Conservation (phyloP, 2,113 vertebrate species). For the Marmota monax region DNA sequence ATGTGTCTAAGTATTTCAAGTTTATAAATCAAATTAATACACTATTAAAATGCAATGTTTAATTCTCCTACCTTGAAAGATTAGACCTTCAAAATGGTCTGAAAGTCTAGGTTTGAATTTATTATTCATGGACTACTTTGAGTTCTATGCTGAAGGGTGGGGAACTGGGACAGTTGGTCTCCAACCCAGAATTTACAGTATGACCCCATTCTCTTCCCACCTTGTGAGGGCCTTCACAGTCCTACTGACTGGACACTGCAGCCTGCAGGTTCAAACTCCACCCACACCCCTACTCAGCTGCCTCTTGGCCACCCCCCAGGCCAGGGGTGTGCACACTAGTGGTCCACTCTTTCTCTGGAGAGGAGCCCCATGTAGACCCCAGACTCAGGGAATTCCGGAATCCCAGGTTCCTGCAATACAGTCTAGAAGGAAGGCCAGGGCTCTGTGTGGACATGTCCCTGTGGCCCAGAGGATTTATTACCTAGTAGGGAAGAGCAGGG, state of each 20-base stretch:
- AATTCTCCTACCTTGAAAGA: slow-evolving; percentile 26
- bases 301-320: neutral
- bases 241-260: neutral
- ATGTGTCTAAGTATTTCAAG: neutral
- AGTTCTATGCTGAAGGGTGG: neutral
- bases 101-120: neutral
- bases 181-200: neutral
- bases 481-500: neutral
- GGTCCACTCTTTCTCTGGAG: neutral
- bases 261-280: neutral
- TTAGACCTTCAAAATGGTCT: neutral
- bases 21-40: neutral
- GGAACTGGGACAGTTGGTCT: neutral
- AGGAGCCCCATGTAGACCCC: neutral
- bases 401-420: neutral
- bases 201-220: neutral
- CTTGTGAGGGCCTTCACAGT: neutral
- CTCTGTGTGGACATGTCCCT: neutral
- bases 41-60: neutral
- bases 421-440: neutral
- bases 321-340: no score
- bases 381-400: neutral
- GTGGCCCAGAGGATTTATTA: neutral
- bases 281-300: neutral
- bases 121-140: neutral